Percentiles rank a stretch among this genome's conserved stretches.
These are phyloP conservation scores for Xanthostigma xanthostigma DNA, from an alignment of 2,888 invertebrate species.

Conservation along the genomic window DNA sequence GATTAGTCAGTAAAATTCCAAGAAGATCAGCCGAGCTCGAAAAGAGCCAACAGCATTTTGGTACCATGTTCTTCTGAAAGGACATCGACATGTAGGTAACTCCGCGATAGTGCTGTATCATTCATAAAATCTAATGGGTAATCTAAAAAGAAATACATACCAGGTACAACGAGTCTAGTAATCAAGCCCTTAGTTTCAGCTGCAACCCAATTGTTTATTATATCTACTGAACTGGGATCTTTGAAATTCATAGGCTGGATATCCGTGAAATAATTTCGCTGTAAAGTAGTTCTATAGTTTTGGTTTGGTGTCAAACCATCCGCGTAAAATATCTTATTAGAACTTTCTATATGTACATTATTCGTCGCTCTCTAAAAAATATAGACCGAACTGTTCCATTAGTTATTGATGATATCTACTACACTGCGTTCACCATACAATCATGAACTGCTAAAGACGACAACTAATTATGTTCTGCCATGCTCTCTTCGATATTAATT, in stretches of 20 bases:
- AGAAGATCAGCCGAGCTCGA: too few species aligned
- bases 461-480: too few species aligned
- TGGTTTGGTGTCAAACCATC: slow-evolving; percentile 26
- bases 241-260: slow-evolving; percentile 35
- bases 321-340: slow-evolving; percentile 35
- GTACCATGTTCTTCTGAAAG: too few species aligned
- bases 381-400: not conserved
- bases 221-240: slow-evolving; percentile 27
- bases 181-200: slow-evolving; percentile 40
- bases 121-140: too few species aligned
- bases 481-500: too few species aligned
- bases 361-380: not conserved
- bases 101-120: too few species aligned
- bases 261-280: slow-evolving; percentile 34
- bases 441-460: too few species aligned
- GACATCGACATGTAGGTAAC: too few species aligned
- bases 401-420: too few species aligned
- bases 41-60: too few species aligned
- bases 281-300: slow-evolving; percentile 30
- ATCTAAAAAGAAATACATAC: slow-evolving; percentile 26
- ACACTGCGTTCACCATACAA: too few species aligned
- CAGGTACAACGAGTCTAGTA: slow-evolving; percentile 32
- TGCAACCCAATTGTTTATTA: slow-evolving; percentile 46
- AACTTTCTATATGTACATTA: slow-evolving; percentile 24
- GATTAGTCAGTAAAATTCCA: not conserved